Conservation (phyloP, 2,797 vertebrate genomes). For the Helicolenus hilgendorfi region DNA sequence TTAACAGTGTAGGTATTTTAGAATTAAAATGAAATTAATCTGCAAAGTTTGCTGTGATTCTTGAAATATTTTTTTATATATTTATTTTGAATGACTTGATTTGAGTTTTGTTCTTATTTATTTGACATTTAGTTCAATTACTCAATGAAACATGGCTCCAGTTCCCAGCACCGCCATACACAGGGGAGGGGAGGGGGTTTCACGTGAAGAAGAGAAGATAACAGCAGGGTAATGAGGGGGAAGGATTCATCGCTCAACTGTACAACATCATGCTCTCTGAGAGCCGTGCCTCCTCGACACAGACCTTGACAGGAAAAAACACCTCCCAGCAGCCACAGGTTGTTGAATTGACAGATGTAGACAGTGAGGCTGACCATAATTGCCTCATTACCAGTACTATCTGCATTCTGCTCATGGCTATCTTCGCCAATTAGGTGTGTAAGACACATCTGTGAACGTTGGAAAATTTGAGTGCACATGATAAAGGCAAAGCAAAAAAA, state of each 20-base stretch:
- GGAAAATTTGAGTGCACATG: constrained; percentile 56
- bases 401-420: constrained; percentile 72
- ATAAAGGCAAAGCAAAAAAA: constrained; percentile 1
- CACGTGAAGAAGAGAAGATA: background rate
- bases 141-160: background rate
- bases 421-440: constrained; percentile 74
- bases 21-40: background rate
- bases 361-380: constrained; percentile 70
- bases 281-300: constrained; percentile 41
- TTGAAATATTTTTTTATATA: background rate
- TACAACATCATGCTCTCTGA: constrained; percentile 45
- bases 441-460: constrained; percentile 41
- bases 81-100: background rate
- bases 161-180: background rate
- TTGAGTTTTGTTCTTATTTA: background rate
- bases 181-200: background rate
- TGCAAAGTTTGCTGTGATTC: background rate
- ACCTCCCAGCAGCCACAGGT: constrained; percentile 80
- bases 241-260: constrained; percentile 42
- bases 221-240: constrained; percentile 42
- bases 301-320: constrained; percentile 49
- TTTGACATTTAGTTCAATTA: background rate
- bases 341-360: constrained; percentile 81
- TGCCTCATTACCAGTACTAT: constrained; percentile 73
- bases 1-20: too few species aligned